Evolutionary conservation across 2,797 vertebrate species (phyloP).

Genomic region (Percopsis omiscomaycus): DNA sequence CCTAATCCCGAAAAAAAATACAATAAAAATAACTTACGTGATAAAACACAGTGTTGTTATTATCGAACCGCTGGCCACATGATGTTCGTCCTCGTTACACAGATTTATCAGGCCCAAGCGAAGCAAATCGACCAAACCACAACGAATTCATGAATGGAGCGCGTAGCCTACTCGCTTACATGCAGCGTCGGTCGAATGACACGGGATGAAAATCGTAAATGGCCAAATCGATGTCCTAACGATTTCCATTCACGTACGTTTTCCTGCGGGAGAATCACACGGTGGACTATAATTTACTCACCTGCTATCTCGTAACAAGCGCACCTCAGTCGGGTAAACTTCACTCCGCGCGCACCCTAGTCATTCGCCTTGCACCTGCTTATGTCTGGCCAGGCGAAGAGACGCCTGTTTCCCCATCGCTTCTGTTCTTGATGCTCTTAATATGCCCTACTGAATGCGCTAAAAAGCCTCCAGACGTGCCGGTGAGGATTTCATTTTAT

Average conservation of each 20-base stretch:
- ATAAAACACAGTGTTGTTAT: not conserved
- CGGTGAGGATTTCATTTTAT: slow-evolving; percentile 12
- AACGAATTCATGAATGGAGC: slow-evolving; percentile 48
- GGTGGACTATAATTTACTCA: slow-evolving; percentile 31
- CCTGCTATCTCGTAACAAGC: slow-evolving; percentile 46
- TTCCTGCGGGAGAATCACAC: too few species aligned
- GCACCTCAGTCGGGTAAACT: slow-evolving; percentile 36
- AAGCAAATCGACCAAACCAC: slow-evolving; percentile 20
- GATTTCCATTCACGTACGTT: too few species aligned
- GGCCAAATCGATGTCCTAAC: not conserved
- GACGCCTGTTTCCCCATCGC: slow-evolving; percentile 43
- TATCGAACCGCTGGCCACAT: not conserved
- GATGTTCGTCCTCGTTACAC: not conserved
- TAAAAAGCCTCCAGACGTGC: too few species aligned
- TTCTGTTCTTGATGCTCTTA: slow-evolving; percentile 13
- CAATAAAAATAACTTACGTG: not conserved
- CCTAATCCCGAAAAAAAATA: not conserved
- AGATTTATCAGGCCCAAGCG: slow-evolving; percentile 1
- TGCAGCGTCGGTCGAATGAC: slow-evolving; percentile 23
- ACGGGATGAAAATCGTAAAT: slow-evolving; percentile 14
- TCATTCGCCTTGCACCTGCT: slow-evolving; percentile 47
- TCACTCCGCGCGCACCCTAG: slow-evolving; percentile 40
- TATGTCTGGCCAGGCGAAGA: slow-evolving; percentile 4
- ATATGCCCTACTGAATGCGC: too few species aligned
- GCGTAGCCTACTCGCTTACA: slow-evolving; percentile 35